These are phyloP conservation scores for Sebastiscus albofasciatus DNA, from an alignment of 2,797 vertebrate genomes.

Conservation along the genomic window DNA sequence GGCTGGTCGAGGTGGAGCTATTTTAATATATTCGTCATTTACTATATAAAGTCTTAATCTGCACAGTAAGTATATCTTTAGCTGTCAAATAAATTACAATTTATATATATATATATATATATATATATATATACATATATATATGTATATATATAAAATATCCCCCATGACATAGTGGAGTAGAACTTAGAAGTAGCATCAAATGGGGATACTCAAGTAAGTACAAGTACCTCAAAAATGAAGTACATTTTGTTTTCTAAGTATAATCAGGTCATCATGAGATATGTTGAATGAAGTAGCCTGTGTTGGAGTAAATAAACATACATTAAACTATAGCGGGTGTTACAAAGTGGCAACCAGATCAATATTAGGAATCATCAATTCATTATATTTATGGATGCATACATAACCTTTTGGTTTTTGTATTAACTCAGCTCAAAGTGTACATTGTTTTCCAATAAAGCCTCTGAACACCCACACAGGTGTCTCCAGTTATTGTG, in stretches of 20 bases:
- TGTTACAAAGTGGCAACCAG: too few relatives aligned
- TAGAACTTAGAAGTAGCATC: not conserved
- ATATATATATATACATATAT: too few relatives aligned
- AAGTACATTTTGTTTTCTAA: not conserved
- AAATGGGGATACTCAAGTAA: not conserved
- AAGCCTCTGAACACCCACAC: not conserved
- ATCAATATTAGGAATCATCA: too few relatives aligned
- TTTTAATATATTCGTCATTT: not conserved
- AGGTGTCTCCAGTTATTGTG: not conserved
- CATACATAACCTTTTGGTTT: too few relatives aligned
- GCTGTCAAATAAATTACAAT: not conserved
- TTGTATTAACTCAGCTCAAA: too few relatives aligned
- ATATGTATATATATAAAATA: not conserved
- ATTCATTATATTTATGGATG: too few relatives aligned
- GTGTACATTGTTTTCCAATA: too few relatives aligned
- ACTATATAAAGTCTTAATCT: not conserved
- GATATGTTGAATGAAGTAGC: too few relatives aligned
- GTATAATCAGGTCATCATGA: not conserved
- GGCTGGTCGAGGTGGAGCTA: not conserved
- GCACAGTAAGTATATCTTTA: not conserved
- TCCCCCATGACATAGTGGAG: not conserved
- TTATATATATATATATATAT: too few relatives aligned
- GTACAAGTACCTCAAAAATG: not conserved
- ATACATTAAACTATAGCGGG: rapidly evolving
- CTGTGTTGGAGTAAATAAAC: not conserved